Conservation (phyloP, 2,113 vertebrate species). For the Scatophagus argus region DNA sequence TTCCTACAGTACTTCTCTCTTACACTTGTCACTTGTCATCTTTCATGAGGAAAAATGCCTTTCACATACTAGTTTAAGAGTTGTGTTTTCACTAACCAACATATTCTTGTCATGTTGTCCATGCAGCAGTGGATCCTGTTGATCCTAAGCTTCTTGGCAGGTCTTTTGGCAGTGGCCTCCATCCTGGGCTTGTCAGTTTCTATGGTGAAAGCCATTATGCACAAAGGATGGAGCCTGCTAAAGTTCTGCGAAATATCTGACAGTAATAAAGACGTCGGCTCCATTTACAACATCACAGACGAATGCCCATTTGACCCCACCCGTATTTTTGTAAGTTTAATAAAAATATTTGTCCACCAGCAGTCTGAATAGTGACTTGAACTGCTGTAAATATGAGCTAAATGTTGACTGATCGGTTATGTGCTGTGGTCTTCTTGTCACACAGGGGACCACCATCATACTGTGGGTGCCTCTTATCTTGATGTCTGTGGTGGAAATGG, state of each 20-base stretch:
- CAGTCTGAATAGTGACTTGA: not conserved
- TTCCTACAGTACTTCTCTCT: not conserved
- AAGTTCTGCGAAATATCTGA: constrained; percentile 74
- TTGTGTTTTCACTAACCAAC: not conserved
- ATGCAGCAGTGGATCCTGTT: constrained; percentile 88
- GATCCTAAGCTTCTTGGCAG: constrained; percentile 83
- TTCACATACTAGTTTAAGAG: not conserved
- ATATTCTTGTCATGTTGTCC: not conserved
- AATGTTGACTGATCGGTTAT: not conserved
- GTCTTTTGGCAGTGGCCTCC: constrained; percentile 84
- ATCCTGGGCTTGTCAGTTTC: constrained; percentile 82
- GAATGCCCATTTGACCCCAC: constrained; percentile 94
- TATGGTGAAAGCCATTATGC: constrained; percentile 82
- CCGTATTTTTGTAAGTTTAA: constrained; percentile 88
- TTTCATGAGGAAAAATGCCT: not conserved
- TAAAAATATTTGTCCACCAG: not conserved
- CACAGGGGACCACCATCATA: constrained; percentile 88
- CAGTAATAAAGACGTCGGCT: not conserved
- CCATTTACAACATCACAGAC: constrained; percentile 73
- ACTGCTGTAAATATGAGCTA: not conserved
- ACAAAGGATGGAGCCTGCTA: constrained; percentile 82
- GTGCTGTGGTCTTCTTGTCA: not conserved
- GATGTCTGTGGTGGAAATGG: constrained; percentile 78
- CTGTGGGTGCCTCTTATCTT: constrained; percentile 89
- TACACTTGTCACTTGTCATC: not conserved